Evolutionary conservation across 2,888 invertebrate species (phyloP), one percentile per base, ranked within the genome.

Genomic region (Syritta pipiens): DNA sequence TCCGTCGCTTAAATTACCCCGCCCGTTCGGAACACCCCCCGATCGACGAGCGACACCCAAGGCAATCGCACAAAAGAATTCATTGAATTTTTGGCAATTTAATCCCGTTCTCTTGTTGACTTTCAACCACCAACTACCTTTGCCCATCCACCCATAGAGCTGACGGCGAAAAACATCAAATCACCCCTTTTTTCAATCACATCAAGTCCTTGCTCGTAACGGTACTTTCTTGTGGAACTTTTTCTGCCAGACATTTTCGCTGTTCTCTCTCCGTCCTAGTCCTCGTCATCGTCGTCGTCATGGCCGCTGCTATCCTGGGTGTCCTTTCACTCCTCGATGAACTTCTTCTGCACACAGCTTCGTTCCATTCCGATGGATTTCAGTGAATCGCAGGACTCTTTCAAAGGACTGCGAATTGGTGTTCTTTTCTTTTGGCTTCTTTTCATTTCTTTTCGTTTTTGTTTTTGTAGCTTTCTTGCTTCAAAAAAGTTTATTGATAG

Each of bases 141-240:
- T 42, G 19, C 37, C 17, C 17, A 20, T 3, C n/a, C n/a, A n/a
- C n/a, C n/a, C n/a, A n/a, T n/a, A n/a, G n/a, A n/a, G n/a, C n/a
- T n/a, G 12, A 37, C 49, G 32, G 4, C 7, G n/a, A 7, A 48
- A 57, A 57, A 55, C 20, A 59, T 20, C 53, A 55, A 60, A 48
- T 75, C 60, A 68, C 68, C 75, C 62, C 40, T 62, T 68, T 59
- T 75, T 75, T 68, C 75, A 75, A 75, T 75, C 46, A 62, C 48
- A 68, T 75, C 44, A 14, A 59, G 35, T 51, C 24, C 28, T 28
- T 14, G 3, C 4, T 12, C 10, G 17, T 3, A 6, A 1, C 6
- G n/a, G n/a, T n/a, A n/a, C n/a, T 22, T 24, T 28, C 9, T 24
- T 12, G 1, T 19, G 44, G 3, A n/a, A 26, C 22, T 20, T 26